phyloP scores from a whole-genome alignment of 2,888 invertebrate genomes.

The Tuta absoluta region DNA sequence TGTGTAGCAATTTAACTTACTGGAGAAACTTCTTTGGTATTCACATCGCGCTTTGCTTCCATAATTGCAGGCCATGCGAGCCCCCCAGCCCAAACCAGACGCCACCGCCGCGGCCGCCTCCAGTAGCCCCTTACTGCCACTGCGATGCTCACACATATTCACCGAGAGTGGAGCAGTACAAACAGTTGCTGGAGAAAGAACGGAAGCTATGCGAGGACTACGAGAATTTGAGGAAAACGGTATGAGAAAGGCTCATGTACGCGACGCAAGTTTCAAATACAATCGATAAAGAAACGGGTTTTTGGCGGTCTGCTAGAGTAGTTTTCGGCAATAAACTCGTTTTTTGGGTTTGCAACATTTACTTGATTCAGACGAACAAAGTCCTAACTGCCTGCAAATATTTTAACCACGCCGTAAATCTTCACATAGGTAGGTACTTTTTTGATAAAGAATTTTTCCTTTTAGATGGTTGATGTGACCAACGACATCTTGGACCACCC shows the following conservation, averaged over 20 bases:
- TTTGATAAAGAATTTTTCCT: constrained; percentile 27
- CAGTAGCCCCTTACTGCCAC: constrained; percentile 83
- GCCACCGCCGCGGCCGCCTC: constrained; percentile 70
- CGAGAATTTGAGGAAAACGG: constrained; percentile 72
- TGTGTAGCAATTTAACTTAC: no score
- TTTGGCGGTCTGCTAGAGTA: neutral
- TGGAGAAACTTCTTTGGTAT: no score
- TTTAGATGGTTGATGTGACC: constrained; percentile 81
- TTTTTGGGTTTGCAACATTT: no score
- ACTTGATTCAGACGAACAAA: no score
- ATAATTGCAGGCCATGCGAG: constrained; percentile 75
- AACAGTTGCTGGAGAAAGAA: constrained; percentile 82
- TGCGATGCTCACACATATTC: constrained; percentile 84
- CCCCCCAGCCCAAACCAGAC: constrained; percentile 78
- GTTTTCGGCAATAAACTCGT: neutral
- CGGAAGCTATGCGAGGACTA: constrained; percentile 80
- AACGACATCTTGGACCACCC: constrained; percentile 84
- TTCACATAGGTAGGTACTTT: no score
- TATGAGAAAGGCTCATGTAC: no score
- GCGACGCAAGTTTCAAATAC: no score
- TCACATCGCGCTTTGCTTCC: no score
- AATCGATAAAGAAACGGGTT: no score
- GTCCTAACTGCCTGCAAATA: no score
- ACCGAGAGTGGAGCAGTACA: constrained; percentile 82
- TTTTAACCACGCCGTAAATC: no score